Base-by-base conservation (phyloP, 2,888 invertebrate genomes). In the Acleris emargana region DNA sequence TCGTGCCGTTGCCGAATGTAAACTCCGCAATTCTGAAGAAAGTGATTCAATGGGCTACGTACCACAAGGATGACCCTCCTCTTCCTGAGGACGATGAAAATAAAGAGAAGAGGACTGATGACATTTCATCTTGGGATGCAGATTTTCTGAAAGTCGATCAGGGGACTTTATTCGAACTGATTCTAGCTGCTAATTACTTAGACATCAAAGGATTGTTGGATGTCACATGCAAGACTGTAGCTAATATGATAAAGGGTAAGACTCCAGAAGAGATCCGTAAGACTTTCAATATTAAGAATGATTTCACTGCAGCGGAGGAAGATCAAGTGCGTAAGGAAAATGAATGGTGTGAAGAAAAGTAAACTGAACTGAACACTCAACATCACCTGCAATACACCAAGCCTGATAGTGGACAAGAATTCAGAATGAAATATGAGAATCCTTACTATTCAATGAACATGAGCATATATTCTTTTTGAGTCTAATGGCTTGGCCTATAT, bases 91-190 rank as follows among this genome's bases (percentile, higher is more conserved):
- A 99, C 78, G 99, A 99, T 80, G 99, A 99, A 83, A 98, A 97
- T 86, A 98, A 98, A 85, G 98, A 99, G 82, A 99, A 99, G 81
- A 94, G 99, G n/a, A 99, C 99, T 0, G 99, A 99, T 84, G 99
- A 99, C 82, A 99, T 99, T 73, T 97, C 97, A 25, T 98, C 98
- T 0, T 99, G 99, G 99, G 99, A 99, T 93, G 98, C 98, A 0
- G 99, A 99, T 86, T 99, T 99, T 81, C 92, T 99, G 9, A 99
- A 99, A 94, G 99, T 99, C 42, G 99, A 99, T 85, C 99, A 99
- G 86, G 98, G 98, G 67, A 99, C 99, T 1, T 91, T 99, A 16
- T 99, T 99, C 84, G 99, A 99, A 91, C 92, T 99, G 50, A 99
- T 99, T 78, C 91, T 99, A 93, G 99, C 99, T 57, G 99, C 99